Conservation (phyloP, 2,888 invertebrate genomes). For the Xanthorhoe spadicearia region DNA sequence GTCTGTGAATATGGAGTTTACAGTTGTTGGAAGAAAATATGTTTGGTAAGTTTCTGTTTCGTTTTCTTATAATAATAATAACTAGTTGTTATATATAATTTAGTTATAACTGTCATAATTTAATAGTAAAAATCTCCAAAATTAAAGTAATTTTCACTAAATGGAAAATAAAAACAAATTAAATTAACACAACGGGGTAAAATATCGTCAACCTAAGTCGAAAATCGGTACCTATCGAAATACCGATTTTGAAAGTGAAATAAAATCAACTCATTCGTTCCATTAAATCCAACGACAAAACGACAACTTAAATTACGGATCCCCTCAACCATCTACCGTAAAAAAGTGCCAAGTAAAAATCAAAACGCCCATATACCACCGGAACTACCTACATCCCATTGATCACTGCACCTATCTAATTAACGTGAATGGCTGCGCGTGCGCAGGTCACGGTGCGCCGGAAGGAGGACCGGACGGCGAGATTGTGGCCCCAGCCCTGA, state of each 20-base stretch:
- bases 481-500: conserved; percentile 81
- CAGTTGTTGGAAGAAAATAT: not conserved
- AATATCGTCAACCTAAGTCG: too few relatives aligned
- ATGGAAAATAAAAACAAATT: too few relatives aligned
- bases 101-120: too few relatives aligned
- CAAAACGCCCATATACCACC: conserved; percentile 39
- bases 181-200: too few relatives aligned
- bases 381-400: conserved; percentile 36
- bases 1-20: not conserved
- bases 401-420: conserved; percentile 46
- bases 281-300: not conserved
- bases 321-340: not conserved
- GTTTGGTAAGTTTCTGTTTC: not conserved
- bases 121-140: too few relatives aligned
- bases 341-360: conserved; percentile 8
- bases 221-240: too few relatives aligned
- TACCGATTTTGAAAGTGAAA: too few relatives aligned
- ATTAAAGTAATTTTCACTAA: too few relatives aligned
- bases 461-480: conserved; percentile 78
- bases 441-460: conserved; percentile 75
- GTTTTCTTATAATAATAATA: too few relatives aligned
- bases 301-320: not conserved
- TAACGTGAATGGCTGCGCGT: conserved; percentile 61
- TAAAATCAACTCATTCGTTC: not conserved
- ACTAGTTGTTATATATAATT: too few relatives aligned